Base-by-base conservation (phyloP, 2,113 vertebrate genomes). In the Hippocampus abdominalis region DNA sequence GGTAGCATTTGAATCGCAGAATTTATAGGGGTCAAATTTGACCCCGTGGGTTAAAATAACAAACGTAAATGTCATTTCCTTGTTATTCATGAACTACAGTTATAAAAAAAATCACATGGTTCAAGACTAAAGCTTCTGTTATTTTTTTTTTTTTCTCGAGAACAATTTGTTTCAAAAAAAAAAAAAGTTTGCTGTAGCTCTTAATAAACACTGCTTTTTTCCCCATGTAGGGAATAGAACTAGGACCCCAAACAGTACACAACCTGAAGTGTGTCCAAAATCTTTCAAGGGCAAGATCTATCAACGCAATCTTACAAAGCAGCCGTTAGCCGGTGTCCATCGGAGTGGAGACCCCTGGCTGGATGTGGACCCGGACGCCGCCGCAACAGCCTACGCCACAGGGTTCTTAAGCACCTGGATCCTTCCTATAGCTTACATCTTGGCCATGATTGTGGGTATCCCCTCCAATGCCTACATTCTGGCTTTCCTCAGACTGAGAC, bases 401-500 rank as follows among this genome's bases (percentile, higher is more conserved):
- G 92, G 94, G 66, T 71, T 92, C 51, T 57, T 96, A 62, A 96
- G 94, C 81, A 94, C 91, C 57, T 88, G 85, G 71, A 73, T 96
- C 65, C 94, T 96, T 68, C 94, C 96, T 0, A 68, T 81, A 0
- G 20, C 91, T 53, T 98, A 96, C 68, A 80, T 93, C 53, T 40
- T 92, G 39, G 92, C 91, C 49, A 93, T 95, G 79, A 74, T 92
- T 21, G 49, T 95, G 57, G 95, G 96, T 0, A 83, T 95, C 54
- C 96, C 95, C 0, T 92, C 94, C 15, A 98, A 98, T 0, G 74
- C 76, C 0, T 75, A 92, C 23, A 91, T 93, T 42, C 74, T 98
- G 82, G 88, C 90, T 83, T 94, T 92, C 83, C 87, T 98, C 23
- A 82, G 91, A 66, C 86, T 89, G 70, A 78, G 90, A 70, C 88